These are phyloP conservation scores for Patella vulgata DNA, from an alignment of 1,140 invertebrate species.

Conservation along the genomic window DNA sequence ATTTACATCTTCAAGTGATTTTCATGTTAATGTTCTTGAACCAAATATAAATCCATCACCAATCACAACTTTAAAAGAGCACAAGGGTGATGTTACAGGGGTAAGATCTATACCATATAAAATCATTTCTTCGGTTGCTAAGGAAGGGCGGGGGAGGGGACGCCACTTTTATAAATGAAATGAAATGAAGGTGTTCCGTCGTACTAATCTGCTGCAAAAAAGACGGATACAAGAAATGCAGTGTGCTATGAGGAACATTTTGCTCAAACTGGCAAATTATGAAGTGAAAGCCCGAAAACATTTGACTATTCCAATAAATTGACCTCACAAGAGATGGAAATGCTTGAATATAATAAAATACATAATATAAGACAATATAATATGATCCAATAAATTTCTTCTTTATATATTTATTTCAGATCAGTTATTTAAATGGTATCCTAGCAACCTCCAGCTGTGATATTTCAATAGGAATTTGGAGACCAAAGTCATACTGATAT, in stretches of 20 bases:
- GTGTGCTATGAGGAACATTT: no score
- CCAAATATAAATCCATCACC: slow-evolving; percentile 40
- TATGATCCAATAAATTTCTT: not conserved
- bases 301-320: not conserved
- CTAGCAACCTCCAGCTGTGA: slow-evolving; percentile 53
- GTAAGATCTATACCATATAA: slow-evolving; percentile 39
- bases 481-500: slow-evolving; percentile 35
- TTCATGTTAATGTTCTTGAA: slow-evolving; percentile 46
- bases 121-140: not conserved
- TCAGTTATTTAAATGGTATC: slow-evolving; percentile 47
- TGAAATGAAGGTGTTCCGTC: not conserved
- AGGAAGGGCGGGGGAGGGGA: not conserved
- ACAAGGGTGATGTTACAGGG: slow-evolving; percentile 42
- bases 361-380: not conserved
- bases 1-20: slow-evolving; percentile 50
- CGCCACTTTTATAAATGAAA: not conserved
- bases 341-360: not conserved
- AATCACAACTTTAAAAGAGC: slow-evolving; percentile 38
- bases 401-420: slow-evolving; percentile 37
- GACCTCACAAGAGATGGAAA: not conserved
- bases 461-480: slow-evolving; percentile 47
- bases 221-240: no score
- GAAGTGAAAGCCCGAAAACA: no score
- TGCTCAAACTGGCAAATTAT: no score
- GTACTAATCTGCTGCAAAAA: not conserved